Evolutionary conservation across 2,113 vertebrate species (phyloP), one percentile per base, ranked within the genome.

Genomic region (Callocephalon fimbriatum): DNA sequence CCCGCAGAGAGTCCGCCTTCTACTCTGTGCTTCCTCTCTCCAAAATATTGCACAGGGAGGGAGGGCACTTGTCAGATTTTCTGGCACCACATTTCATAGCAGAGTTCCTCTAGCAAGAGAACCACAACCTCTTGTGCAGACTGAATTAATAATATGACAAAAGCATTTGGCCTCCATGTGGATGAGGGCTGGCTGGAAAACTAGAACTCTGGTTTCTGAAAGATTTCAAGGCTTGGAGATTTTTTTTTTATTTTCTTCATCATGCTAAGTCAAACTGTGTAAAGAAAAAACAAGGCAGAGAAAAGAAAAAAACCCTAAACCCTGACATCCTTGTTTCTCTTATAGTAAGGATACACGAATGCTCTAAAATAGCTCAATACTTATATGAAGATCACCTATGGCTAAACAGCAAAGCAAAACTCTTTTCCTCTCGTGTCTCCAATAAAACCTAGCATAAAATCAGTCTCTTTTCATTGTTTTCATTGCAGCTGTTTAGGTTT

Each of bases 131-230:
- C 78, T 92, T 70, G 58, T 53, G 73, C 90, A 96, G 92, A 70
- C 82, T 94, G 90, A 92, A 93, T 93, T 93, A 92, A 90, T 94
- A 95, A 92, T 8, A 90, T 42, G 72, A 95, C 72, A 80, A 96
- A 93, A 95, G 86, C 88, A 93, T 95, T 97, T 96, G 93, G 89
- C 84, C 83, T 96, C 94, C 84, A 94, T 93, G 87, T 78, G 89
- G 80, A 78, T 87, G 70, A 94, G 70, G 44, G 26, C 47, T 96
- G 94, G 86, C 95, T 96, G 56, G 84, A 94, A 93, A 75, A 89
- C 47, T 68, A 38, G 35, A 88, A 83, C 12, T 65, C 79, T 67
- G 72, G 75, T 94, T 96, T 95, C 89, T 89, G 77, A 96, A 93
- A 94, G 44, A 85, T 75, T 96, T 94, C 40, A 74, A 56, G 29